Base-by-base conservation (phyloP, 2,113 vertebrate genomes). In the Lamprologus speciosus region DNA sequence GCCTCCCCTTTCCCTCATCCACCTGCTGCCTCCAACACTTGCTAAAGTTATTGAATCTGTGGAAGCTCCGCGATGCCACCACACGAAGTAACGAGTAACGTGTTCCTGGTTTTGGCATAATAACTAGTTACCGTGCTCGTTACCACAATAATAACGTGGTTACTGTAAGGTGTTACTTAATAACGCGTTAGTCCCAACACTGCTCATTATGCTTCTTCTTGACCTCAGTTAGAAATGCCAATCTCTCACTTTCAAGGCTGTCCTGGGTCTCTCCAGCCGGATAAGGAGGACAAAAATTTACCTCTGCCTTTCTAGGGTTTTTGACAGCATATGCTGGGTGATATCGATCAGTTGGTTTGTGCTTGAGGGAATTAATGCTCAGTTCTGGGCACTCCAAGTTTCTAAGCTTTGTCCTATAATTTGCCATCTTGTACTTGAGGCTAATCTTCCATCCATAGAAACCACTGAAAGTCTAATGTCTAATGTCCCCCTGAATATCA, bases 371-470 rank as follows among this genome's bases (percentile, higher is more conserved):
- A 81, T 68, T 55, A 8, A 70, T 81, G 47, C 12, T 87, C 17
- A 89, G 35, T 84, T 87, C 85, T 75, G 3, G 42, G 8, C n/a
- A 73, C 28, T 19, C 89, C 14, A 91, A 28, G 40, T 73, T 83
- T 80, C 78, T 79, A 16, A 87, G 88, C 14, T 90, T 90, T 63
- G 86, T 86, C 26, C 85, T 68, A 8, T 58, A 75, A 50, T 91
- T 93, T 35, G 81, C 90, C 83, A 89, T 90, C 80, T 92, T 85
- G 5, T 82, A 90, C 28, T 93, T 92, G 0, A 88, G 81, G 58
- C 88, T 92, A 21, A 90, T 87, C 42, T 92, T 90, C 84, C 90
- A 93, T 4, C 53, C 60, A 4, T 90, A 82, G 31, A 42, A 92
- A 57, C 81, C 73, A 83, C 33, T 84, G 53, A 58, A 47, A 13